A percentile compares a stretch with the other conserved stretches of the same genome.
These are phyloP conservation scores for Bryconaethiops microstoma DNA, from an alignment of 2,797 vertebrate genomes.

Conservation along the genomic window DNA sequence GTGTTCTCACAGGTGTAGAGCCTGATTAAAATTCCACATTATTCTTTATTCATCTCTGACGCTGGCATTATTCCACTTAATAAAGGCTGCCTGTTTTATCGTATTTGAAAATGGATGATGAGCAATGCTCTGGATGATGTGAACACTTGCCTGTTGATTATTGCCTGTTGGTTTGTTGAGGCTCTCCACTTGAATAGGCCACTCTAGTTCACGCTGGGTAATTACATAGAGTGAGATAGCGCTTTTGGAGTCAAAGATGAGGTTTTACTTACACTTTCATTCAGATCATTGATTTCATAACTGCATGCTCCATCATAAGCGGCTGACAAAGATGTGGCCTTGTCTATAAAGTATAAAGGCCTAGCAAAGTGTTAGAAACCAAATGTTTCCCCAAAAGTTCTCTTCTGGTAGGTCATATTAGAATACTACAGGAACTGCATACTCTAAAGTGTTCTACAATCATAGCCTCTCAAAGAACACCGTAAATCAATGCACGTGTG, in stretches of 20 bases:
- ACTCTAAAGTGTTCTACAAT: not conserved
- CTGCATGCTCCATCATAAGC: slow-evolving; percentile 6
- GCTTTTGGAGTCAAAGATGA: slow-evolving; percentile 41
- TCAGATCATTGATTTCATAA: slow-evolving; percentile 46
- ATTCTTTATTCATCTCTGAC: slow-evolving; percentile 19
- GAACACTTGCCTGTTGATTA: slow-evolving; percentile 31
- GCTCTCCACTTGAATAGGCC: slow-evolving; percentile 24
- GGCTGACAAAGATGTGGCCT: not conserved
- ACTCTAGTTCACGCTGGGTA: slow-evolving; percentile 47
- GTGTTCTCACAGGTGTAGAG: slow-evolving; percentile 25
- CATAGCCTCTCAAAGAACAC: not conserved
- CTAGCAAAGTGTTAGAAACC: not conserved
- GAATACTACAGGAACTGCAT: not conserved
- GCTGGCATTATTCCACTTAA: slow-evolving; percentile 6
- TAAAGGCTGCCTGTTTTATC: slow-evolving; percentile 19
- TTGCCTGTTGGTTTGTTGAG: slow-evolving; percentile 29
- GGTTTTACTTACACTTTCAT: slow-evolving; percentile 47
- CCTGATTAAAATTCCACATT: slow-evolving; percentile 16
- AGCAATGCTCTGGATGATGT: slow-evolving; percentile 1
- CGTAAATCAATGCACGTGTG: not conserved
- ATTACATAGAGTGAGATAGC: slow-evolving; percentile 47
- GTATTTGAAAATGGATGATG: slow-evolving; percentile 19
- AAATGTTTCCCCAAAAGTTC: not conserved
- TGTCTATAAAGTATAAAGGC: not conserved
- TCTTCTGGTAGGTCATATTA: not conserved